Percentiles rank a stretch among this genome's conserved stretches.
These are phyloP conservation scores for Byasa hedistus DNA, from an alignment of 2,888 invertebrate genomes.

Conservation along the genomic window DNA sequence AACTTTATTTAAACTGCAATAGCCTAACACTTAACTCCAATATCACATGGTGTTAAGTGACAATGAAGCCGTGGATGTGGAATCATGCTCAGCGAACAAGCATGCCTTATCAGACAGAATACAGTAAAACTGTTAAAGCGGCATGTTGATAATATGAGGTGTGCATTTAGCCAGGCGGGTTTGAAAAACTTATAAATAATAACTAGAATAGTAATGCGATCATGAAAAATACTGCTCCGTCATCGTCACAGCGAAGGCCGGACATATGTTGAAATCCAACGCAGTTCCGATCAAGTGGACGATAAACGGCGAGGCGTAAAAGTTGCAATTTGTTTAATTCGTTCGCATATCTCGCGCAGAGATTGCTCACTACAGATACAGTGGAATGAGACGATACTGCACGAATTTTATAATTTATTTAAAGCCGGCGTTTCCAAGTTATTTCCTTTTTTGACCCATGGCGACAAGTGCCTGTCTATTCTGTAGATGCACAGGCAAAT, in stretches of 20 bases:
- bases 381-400: conserved; percentile 44
- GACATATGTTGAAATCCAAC: conserved; percentile 53
- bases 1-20: no score
- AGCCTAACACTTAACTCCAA: no score
- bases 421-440: background rate
- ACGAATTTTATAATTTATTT: conserved; percentile 15
- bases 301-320: conserved; percentile 65
- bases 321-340: conserved; percentile 65
- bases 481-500: background rate
- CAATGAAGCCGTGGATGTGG: no score
- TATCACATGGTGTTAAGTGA: no score
- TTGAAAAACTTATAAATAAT: background rate
- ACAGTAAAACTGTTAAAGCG: no score
- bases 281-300: conserved; percentile 46
- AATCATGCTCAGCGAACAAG: no score
- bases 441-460: conserved; percentile 5
- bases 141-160: no score
- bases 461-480: background rate
- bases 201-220: conserved; percentile 25
- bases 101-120: no score
- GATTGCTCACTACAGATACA: conserved; percentile 55
- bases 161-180: no score
- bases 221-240: conserved; percentile 21
- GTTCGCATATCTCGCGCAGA: conserved; percentile 58
- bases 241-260: conserved; percentile 31